These are phyloP conservation scores for Bicyclus anynana DNA, from an alignment of 1,140 invertebrate genomes.

Conservation along the genomic window DNA sequence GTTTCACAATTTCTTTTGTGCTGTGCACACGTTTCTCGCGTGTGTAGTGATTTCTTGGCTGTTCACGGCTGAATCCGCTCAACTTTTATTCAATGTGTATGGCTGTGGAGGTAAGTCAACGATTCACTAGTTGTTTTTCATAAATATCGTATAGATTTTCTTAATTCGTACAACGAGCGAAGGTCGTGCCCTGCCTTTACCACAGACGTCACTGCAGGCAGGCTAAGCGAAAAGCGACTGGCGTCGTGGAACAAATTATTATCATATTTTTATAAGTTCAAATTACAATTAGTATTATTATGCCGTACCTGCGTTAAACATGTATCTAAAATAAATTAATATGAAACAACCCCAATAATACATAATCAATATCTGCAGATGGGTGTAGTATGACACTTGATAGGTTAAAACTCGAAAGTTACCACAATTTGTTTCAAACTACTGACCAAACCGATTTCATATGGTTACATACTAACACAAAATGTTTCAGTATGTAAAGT, in stretches of 20 bases:
- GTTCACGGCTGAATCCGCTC: constrained; percentile 75
- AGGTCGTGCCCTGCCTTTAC: constrained; percentile 51
- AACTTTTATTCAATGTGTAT: constrained; percentile 78
- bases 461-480: no score
- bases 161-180: constrained; percentile 29
- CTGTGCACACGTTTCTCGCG: constrained; percentile 66
- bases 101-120: constrained; percentile 74
- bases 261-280: constrained; percentile 38
- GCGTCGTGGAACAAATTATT: constrained; percentile 48
- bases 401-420: no score
- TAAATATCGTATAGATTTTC: no score
- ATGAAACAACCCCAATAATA: not conserved
- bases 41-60: constrained; percentile 67
- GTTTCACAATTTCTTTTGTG: constrained; percentile 58
- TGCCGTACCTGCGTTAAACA: not conserved
- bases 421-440: no score
- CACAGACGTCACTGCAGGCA: constrained; percentile 41
- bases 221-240: no score
- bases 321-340: not conserved
- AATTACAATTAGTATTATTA: constrained; percentile 25
- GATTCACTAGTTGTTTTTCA: constrained; percentile 1
- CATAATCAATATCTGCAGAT: not conserved
- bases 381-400: no score
- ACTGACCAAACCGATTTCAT: no score
- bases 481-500: no score